Percentiles rank a stretch among this genome's conserved stretches.
These are phyloP conservation scores for Drosophila asahinai DNA, from an alignment of 1,140 invertebrate species.

Conservation along the genomic window DNA sequence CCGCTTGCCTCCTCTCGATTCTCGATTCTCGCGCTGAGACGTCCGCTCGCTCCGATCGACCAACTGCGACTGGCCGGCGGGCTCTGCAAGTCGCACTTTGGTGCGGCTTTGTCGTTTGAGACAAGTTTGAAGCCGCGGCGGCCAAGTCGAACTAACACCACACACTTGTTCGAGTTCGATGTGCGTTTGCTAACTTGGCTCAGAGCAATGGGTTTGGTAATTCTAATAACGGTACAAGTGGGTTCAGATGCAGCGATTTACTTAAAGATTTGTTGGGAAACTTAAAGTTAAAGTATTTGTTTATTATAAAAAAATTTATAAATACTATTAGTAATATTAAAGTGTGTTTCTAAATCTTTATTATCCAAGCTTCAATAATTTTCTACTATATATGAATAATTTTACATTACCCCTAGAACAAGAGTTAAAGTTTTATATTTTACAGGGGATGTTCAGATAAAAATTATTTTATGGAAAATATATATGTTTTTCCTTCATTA, in stretches of 20 bases:
- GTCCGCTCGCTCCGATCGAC: conserved; percentile 67
- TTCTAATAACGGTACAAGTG: conserved; percentile 17
- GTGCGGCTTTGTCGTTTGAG: conserved; percentile 66
- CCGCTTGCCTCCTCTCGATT: conserved; percentile 6
- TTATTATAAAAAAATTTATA: too few relatives aligned
- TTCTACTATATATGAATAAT: too few relatives aligned
- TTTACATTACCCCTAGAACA: too few relatives aligned
- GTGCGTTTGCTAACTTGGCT: conserved; percentile 32
- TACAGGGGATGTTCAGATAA: too few relatives aligned
- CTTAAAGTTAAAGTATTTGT: not conserved
- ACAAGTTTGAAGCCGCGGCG: conserved; percentile 49
- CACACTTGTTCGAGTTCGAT: conserved; percentile 49
- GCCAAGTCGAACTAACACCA: conserved; percentile 34
- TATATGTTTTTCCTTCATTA: too few relatives aligned
- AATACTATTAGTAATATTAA: not conserved
- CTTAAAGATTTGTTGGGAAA: not conserved
- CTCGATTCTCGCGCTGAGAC: conserved; percentile 59
- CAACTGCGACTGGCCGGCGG: conserved; percentile 62
- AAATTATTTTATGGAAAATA: too few relatives aligned
- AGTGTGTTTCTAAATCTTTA: not conserved
- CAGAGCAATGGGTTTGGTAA: conserved; percentile 11
- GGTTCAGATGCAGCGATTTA: not conserved
- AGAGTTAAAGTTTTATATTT: too few relatives aligned
- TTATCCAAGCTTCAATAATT: too few relatives aligned
- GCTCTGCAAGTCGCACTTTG: conserved; percentile 76